phyloP scores from a whole-genome alignment of 2,888 invertebrate species.

The Sminthurinus aureus region DNA sequence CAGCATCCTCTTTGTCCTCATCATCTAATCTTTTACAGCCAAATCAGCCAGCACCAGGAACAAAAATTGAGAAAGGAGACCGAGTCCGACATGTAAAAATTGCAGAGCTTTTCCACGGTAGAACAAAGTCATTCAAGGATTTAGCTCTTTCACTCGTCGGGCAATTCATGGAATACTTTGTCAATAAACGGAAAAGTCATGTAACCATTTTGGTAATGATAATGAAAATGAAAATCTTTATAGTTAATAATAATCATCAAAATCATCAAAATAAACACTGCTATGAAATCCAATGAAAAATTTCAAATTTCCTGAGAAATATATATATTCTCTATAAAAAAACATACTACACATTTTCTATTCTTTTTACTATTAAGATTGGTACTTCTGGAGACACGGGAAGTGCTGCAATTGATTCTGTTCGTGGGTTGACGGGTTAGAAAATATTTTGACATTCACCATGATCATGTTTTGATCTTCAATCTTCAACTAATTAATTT shows the following conservation, averaged over 20 bases:
- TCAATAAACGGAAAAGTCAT: conserved; percentile 61
- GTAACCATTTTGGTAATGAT: conserved; percentile 61
- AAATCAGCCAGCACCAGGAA: not conserved
- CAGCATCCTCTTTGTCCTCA: conserved; percentile 10
- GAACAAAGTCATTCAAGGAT: conserved; percentile 66
- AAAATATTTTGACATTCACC: no score
- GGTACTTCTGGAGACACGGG: conserved; percentile 67
- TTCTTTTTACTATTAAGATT: conserved; percentile 42
- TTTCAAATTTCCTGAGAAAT: no score
- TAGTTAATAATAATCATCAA: not conserved
- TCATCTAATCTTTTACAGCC: conserved; percentile 42
- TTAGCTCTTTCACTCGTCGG: conserved; percentile 63
- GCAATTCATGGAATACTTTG: conserved; percentile 63
- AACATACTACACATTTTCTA: no score
- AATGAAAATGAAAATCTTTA: conserved; percentile 5
- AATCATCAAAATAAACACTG: no score
- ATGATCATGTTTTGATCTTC: no score
- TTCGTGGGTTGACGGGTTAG: conserved; percentile 61
- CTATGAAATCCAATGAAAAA: no score
- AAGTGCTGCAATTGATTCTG: conserved; percentile 65
- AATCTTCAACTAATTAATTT: no score
- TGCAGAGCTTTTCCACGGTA: conserved; percentile 65
- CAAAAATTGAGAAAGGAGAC: conserved; percentile 47
- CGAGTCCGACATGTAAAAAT: conserved; percentile 60
- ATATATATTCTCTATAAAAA: no score